These are phyloP conservation scores for Drosophila setifemur DNA, from an alignment of 1,140 invertebrate species.

Conservation along the genomic window DNA sequence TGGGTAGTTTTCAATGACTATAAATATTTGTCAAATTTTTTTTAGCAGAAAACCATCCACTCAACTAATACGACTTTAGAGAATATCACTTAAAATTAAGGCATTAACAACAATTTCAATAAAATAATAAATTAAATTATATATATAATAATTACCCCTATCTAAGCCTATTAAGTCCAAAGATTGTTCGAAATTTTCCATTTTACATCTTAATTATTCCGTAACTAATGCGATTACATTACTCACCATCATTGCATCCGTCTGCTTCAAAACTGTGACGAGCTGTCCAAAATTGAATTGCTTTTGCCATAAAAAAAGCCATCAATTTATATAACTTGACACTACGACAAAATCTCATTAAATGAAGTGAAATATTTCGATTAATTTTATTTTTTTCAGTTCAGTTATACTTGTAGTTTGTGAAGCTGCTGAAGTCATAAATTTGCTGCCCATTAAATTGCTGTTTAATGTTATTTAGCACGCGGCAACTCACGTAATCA, in stretches of 20 bases:
- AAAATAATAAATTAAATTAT: not conserved
- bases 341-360: conserved; percentile 42
- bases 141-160: too few relatives aligned
- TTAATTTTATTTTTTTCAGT: conserved; percentile 27
- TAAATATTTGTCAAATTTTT: not conserved
- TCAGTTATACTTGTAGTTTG: conserved; percentile 1
- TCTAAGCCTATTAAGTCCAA: too few relatives aligned
- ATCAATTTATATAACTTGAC: conserved; percentile 60
- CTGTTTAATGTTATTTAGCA: conserved; percentile 60
- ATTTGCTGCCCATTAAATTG: conserved; percentile 60
- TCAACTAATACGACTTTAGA: too few relatives aligned
- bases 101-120: too few relatives aligned
- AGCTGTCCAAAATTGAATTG: conserved; percentile 45
- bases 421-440: conserved; percentile 42
- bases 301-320: conserved; percentile 19
- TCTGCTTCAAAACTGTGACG: conserved; percentile 15
- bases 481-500: conserved; percentile 62
- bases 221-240: conserved; percentile 15
- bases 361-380: conserved; percentile 47
- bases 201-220: conserved; percentile 1
- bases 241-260: conserved; percentile 40
- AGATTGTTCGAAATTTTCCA: conserved; percentile 9
- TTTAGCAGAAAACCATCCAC: too few relatives aligned
- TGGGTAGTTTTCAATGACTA: not conserved
- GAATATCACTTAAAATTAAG: too few relatives aligned